Conservation (phyloP, 2,113 vertebrate genomes). For the Phalacrocorax pelagicus region DNA sequence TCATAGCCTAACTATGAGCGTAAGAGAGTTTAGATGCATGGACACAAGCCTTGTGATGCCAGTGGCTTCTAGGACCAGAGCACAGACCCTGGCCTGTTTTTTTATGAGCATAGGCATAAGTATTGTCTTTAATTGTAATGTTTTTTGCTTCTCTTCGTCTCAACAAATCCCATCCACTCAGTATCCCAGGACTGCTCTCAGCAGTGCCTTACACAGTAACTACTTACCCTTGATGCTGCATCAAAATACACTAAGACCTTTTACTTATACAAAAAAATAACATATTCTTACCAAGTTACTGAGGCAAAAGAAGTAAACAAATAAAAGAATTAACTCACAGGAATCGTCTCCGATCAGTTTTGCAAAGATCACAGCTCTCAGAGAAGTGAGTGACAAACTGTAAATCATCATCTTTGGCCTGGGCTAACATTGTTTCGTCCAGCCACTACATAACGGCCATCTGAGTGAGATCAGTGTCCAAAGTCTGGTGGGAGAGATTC, state of each 20-base stretch:
- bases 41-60: not conserved
- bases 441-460: not conserved
- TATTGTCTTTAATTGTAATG: not conserved
- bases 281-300: not conserved
- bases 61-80: not conserved
- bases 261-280: not conserved
- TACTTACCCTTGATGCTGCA: not conserved
- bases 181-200: not conserved
- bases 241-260: not conserved
- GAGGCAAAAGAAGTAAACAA: not conserved
- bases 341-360: not conserved
- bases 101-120: not conserved
- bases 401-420: not conserved
- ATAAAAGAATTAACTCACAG: not conserved
- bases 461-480: not conserved
- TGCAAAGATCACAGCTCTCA: not conserved
- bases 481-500: not conserved
- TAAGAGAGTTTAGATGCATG: not conserved
- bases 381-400: not conserved
- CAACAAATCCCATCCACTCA: not conserved
- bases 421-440: not conserved
- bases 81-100: not conserved
- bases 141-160: not conserved
- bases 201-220: not conserved
- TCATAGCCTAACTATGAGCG: not conserved